Evolutionary conservation across 1,140 invertebrate genomes (phyloP).

Genomic region (Atta texana): DNA sequence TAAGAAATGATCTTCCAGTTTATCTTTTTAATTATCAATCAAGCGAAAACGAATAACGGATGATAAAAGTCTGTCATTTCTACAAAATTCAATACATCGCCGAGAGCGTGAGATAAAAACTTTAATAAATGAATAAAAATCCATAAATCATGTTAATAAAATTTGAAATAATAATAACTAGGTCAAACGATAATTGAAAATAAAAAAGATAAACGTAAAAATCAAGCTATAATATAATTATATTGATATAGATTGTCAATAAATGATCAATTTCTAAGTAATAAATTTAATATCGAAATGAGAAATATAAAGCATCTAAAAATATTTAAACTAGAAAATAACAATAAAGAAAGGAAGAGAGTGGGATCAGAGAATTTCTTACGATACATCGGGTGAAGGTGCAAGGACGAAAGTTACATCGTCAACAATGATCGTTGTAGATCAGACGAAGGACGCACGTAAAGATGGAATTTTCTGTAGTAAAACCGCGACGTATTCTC

Average conservation of each 20-base stretch:
- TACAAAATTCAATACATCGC: no score
- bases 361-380: not conserved
- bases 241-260: not conserved
- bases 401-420: constrained; percentile 17
- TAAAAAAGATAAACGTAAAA: not conserved
- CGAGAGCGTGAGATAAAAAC: no score
- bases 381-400: constrained; percentile 21
- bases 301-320: not conserved
- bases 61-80: no score
- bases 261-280: not conserved
- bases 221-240: not conserved
- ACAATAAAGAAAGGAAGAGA: not conserved
- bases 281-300: not conserved
- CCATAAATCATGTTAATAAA: no score
- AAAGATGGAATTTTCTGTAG: constrained; percentile 23
- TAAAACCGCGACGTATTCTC: constrained; percentile 25
- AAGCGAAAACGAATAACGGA: no score
- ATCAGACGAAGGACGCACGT: constrained; percentile 33
- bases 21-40: no score
- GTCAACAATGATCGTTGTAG: constrained; percentile 11
- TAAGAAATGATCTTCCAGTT: no score
- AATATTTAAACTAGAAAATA: not conserved
- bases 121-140: no score
- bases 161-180: no score
- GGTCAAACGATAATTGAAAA: no score